Evolutionary conservation across 2,797 vertebrate genomes (phyloP).

Genomic region (Sebastes nivosus): DNA sequence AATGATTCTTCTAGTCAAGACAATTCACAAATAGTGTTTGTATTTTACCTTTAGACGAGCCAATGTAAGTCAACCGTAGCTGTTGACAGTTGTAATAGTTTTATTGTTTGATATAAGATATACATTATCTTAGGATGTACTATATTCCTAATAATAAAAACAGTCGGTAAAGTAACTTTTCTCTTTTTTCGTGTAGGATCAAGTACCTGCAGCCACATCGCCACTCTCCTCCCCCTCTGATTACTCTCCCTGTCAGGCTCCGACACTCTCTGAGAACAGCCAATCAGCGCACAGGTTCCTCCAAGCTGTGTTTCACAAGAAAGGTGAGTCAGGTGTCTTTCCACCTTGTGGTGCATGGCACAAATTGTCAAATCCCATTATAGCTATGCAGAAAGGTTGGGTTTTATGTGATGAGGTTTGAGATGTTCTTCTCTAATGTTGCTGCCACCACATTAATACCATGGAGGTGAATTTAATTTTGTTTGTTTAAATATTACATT

Average conservation of each 20-base stretch:
- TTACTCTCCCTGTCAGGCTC: constrained; percentile 94
- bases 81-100: background rate
- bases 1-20: constrained; percentile 73
- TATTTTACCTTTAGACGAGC: background rate
- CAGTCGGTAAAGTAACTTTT: background rate
- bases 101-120: background rate
- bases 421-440: background rate
- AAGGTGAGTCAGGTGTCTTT: constrained; percentile 84
- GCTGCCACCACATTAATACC: background rate
- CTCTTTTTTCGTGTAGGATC: constrained; percentile 81
- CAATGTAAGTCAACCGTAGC: background rate
- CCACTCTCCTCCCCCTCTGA: constrained; percentile 94
- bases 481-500: background rate
- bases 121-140: background rate
- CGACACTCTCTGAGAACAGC: constrained; percentile 94
- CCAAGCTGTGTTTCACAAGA: constrained; percentile 98
- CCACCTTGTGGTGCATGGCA: background rate
- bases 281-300: constrained; percentile 98
- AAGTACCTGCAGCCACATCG: constrained; percentile 85
- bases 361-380: background rate
- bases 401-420: background rate
- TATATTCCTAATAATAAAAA: background rate
- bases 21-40: background rate
- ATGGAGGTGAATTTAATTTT: background rate
- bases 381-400: background rate